A percentile compares a stretch with the other conserved stretches of the same genome.
These are phyloP conservation scores for Lagria hirta DNA, from an alignment of 2,888 invertebrate species.

Conservation along the genomic window DNA sequence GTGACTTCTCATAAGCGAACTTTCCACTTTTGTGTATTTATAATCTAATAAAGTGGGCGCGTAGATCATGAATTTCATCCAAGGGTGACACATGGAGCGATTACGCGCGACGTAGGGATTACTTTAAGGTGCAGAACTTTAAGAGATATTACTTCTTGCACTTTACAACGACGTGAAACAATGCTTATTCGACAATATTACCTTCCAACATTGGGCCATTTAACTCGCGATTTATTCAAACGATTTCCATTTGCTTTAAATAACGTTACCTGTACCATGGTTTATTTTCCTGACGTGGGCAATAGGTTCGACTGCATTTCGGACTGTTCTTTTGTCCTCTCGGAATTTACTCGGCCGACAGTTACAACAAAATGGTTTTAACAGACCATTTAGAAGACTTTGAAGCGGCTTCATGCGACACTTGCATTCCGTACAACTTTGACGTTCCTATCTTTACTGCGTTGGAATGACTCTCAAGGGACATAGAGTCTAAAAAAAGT, in stretches of 20 bases:
- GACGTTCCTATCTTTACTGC: too few species aligned
- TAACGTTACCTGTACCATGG: slow-evolving; percentile 26
- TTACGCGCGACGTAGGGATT: slow-evolving; percentile 29
- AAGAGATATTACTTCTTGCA: slow-evolving; percentile 25
- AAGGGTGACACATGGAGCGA: slow-evolving; percentile 30
- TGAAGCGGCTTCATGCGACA: too few species aligned
- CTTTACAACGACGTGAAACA: slow-evolving; percentile 30
- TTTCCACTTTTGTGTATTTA: slow-evolving; percentile 43
- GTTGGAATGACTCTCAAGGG: too few species aligned
- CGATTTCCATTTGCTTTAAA: slow-evolving; percentile 27
- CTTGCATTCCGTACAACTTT: too few species aligned
- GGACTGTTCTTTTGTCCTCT: slow-evolving; percentile 7
- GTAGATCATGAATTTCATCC: slow-evolving; percentile 39
- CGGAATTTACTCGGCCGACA: slow-evolving; percentile 15
- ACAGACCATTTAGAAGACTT: too few species aligned
- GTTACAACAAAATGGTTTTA: slow-evolving; percentile 10
- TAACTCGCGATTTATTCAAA: slow-evolving; percentile 38
- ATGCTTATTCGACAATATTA: slow-evolving; percentile 33
- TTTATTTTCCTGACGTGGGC: slow-evolving; percentile 18
- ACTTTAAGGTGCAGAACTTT: slow-evolving; percentile 28
- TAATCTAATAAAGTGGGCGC: slow-evolving; percentile 45
- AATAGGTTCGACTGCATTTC: slow-evolving; percentile 19
- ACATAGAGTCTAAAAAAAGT: too few species aligned
- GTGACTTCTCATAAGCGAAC: slow-evolving; percentile 36
- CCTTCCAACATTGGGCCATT: slow-evolving; percentile 35